These are phyloP conservation scores for Macrosteles quadrilineatus DNA, from an alignment of 1,140 invertebrate species.

Conservation along the genomic window DNA sequence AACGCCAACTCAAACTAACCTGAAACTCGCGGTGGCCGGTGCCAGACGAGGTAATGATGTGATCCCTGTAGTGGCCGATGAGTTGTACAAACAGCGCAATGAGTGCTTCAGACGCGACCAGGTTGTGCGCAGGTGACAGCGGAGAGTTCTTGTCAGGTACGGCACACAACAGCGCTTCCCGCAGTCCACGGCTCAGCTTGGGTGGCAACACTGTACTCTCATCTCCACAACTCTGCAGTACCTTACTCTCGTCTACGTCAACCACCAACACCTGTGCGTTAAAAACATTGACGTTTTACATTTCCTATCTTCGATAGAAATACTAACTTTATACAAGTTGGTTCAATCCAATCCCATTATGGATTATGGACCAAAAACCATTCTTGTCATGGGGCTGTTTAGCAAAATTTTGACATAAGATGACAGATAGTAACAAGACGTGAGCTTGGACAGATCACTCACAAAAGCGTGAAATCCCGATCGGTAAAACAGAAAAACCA, in stretches of 20 bases:
- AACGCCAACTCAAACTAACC: constrained; percentile 29
- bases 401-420: too few relatives aligned
- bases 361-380: too few relatives aligned
- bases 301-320: too few relatives aligned
- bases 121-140: constrained; percentile 52
- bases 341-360: too few relatives aligned
- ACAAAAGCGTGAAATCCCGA: too few relatives aligned
- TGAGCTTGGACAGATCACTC: too few relatives aligned
- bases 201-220: constrained; percentile 64
- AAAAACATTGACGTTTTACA: too few relatives aligned
- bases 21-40: constrained; percentile 35
- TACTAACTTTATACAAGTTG: too few relatives aligned
- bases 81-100: constrained; percentile 65
- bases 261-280: constrained; percentile 62
- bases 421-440: too few relatives aligned
- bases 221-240: constrained; percentile 60
- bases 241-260: constrained; percentile 60
- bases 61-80: constrained; percentile 60
- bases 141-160: constrained; percentile 48
- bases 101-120: constrained; percentile 67
- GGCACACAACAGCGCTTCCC: constrained; percentile 62
- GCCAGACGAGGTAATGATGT: constrained; percentile 31
- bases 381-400: too few relatives aligned
- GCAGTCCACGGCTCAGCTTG: constrained; percentile 59
- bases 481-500: too few relatives aligned